Evolutionary conservation across 2,113 vertebrate genomes (phyloP).

Genomic region (Cettia cetti): DNA sequence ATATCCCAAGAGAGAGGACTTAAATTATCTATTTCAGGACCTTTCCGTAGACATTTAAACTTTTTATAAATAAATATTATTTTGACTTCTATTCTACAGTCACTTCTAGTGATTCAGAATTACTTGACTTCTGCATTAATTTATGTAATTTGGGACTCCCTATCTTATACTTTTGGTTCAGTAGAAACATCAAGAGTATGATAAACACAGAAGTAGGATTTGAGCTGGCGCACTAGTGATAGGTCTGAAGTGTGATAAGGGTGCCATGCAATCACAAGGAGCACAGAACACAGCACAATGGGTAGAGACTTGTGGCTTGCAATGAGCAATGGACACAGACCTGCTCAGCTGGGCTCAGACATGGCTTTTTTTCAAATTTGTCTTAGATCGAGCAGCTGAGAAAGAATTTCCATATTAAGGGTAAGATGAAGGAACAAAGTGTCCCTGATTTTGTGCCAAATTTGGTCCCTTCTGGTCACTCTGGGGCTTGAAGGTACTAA

Average conservation of each 20-base stretch:
- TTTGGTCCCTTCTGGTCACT: neutral
- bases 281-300: neutral
- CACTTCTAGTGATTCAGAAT: neutral
- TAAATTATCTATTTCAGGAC: neutral
- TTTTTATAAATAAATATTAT: neutral
- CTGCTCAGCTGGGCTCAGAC: neutral
- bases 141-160: neutral
- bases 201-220: neutral
- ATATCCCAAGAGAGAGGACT: neutral
- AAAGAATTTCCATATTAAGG: neutral
- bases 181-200: neutral
- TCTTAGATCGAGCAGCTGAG: neutral
- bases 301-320: neutral
- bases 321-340: neutral
- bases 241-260: neutral
- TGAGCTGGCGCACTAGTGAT: neutral
- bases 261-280: neutral
- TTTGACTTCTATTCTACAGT: neutral
- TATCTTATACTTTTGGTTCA: neutral
- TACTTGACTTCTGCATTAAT: neutral
- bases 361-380: neutral
- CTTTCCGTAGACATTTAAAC: neutral
- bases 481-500: neutral
- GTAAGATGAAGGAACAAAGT: neutral
- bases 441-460: neutral